phyloP scores from a whole-genome alignment of 1,140 invertebrate species.

The Heliconius congener region DNA sequence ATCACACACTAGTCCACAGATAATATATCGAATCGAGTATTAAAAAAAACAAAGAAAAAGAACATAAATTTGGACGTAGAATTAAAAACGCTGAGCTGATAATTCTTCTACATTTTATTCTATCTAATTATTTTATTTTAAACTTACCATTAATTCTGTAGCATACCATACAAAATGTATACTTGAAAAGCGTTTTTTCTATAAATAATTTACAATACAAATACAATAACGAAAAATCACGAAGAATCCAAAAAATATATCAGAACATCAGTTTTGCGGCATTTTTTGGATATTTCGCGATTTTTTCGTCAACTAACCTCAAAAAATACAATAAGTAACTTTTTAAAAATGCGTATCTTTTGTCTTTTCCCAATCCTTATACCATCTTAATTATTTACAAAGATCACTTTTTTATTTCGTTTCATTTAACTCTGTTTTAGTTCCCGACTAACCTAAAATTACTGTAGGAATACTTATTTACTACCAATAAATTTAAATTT shows the following conservation, averaged over 20 bases:
- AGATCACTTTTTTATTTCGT: constrained; percentile 60
- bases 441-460: constrained; percentile 60
- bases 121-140: constrained; percentile 58
- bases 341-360: constrained; percentile 44
- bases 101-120: constrained; percentile 62
- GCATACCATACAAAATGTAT: constrained; percentile 62
- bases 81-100: constrained; percentile 58
- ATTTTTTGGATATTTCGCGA: constrained; percentile 11
- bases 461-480: constrained; percentile 24
- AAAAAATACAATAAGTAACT: constrained; percentile 39
- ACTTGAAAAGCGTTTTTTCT: constrained; percentile 59
- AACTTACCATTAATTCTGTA: constrained; percentile 44
- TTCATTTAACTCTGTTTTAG: constrained; percentile 69
- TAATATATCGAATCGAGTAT: no score
- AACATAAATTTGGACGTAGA: constrained; percentile 49
- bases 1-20: neutral
- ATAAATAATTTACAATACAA: constrained; percentile 51
- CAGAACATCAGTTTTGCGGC: neutral
- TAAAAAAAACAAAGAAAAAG: constrained; percentile 33
- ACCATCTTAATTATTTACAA: constrained; percentile 59
- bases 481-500: neutral
- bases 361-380: constrained; percentile 36
- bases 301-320: constrained; percentile 18
- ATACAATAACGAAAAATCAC: constrained; percentile 23
- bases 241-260: constrained; percentile 24